A percentile compares a stretch with the other conserved stretches of the same genome.
Conservation (phyloP, 2,113 vertebrate genomes). For the Barbus barbus region DNA sequence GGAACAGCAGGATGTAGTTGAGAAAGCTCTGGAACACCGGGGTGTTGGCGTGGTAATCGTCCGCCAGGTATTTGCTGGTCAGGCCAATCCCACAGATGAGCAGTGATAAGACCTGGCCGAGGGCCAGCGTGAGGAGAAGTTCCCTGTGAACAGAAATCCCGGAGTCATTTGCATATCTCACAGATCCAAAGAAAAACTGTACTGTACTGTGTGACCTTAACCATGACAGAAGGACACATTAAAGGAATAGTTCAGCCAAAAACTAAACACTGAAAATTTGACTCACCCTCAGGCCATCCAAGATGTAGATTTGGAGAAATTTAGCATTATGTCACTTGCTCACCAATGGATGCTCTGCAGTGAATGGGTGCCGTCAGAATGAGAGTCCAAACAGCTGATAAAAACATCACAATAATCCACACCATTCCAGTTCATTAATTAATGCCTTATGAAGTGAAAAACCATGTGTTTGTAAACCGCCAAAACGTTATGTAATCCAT, state of each 20-base stretch:
- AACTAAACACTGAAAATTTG: too few species aligned
- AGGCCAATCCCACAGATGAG: constrained; percentile 93
- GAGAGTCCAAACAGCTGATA: too few species aligned
- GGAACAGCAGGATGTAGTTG: constrained; percentile 94
- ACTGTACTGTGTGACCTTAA: background rate
- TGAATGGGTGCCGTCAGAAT: too few species aligned
- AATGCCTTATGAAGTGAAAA: too few species aligned
- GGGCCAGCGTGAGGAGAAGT: constrained; percentile 88
- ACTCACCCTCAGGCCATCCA: too few species aligned
- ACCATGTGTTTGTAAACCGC: too few species aligned
- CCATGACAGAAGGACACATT: background rate
- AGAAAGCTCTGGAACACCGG: constrained; percentile 98
- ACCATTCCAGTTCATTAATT: too few species aligned
- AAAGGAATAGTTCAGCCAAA: background rate
- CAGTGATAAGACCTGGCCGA: constrained; percentile 91
- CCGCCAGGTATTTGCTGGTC: constrained; percentile 93
- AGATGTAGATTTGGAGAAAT: too few species aligned
- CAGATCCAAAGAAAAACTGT: background rate
- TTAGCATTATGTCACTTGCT: too few species aligned
- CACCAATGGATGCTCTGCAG: too few species aligned
- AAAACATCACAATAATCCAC: too few species aligned
- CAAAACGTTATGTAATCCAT: too few species aligned
- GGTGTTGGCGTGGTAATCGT: constrained; percentile 94
- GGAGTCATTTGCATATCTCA: background rate
- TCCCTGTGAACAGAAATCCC: constrained; percentile 76